phyloP scores from a whole-genome alignment of 2,113 vertebrate genomes.

The Chlamydotis undulata region DNA sequence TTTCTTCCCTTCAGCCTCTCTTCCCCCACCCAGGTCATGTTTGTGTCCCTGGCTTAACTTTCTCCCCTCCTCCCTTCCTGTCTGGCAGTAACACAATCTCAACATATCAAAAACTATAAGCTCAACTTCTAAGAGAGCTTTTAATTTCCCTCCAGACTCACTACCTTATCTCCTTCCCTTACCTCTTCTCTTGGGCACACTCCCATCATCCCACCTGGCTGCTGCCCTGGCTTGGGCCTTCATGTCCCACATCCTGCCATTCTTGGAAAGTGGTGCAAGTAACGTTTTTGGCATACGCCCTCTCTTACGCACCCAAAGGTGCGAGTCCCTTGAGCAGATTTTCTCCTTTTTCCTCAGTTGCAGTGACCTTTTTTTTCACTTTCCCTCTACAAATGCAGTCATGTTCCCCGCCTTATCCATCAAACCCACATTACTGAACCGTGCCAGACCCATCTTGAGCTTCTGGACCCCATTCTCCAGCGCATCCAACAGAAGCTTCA shows the following conservation, averaged over 20 bases:
- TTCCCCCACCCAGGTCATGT: neutral
- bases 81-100: neutral
- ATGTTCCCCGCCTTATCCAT: neutral
- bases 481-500: neutral
- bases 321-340: neutral
- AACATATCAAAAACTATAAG: neutral
- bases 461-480: neutral
- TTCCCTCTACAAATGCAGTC: neutral
- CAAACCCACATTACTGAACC: neutral
- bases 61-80: conserved; percentile 21
- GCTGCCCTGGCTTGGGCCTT: neutral
- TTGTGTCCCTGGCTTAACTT: neutral
- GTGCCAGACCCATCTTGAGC: neutral
- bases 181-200: neutral
- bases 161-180: neutral
- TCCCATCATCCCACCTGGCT: neutral
- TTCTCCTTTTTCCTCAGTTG: neutral
- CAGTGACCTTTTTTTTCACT: neutral
- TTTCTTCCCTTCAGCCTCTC: conserved; percentile 10
- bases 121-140: neutral
- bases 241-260: neutral
- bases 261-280: neutral
- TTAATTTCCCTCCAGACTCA: neutral
- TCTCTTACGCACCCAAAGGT: neutral
- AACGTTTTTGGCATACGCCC: neutral